phyloP scores from a whole-genome alignment of 2,888 invertebrate genomes.

The Nymphalis urticae region DNA sequence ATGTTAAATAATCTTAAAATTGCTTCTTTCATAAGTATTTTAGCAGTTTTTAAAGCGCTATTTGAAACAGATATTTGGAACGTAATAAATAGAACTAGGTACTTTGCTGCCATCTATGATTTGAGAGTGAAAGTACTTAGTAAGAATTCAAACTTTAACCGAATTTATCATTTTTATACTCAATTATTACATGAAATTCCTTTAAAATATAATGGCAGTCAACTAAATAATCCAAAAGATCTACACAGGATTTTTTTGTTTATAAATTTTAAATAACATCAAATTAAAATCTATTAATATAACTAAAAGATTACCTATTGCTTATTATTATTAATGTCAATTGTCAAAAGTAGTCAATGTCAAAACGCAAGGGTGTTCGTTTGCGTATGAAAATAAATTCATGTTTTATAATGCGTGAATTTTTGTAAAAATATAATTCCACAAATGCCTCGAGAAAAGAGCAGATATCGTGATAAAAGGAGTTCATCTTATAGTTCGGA shows the following conservation, averaged over 20 bases:
- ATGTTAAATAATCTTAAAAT: background rate
- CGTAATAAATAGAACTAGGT: background rate
- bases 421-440: background rate
- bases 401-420: background rate
- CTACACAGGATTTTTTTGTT: background rate
- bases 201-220: no score
- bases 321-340: background rate
- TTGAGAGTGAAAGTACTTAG: background rate
- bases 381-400: background rate
- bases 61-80: background rate
- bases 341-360: background rate
- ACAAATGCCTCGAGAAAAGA: conserved; percentile 73
- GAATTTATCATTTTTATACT: background rate
- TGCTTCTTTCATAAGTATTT: background rate
- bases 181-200: background rate
- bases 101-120: conserved; percentile 1
- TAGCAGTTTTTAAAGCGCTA: background rate
- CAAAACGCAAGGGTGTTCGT: background rate
- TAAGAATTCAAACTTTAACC: background rate
- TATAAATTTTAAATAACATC: background rate
- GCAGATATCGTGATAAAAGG: conserved; percentile 67
- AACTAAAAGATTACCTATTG: background rate
- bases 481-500: conserved; percentile 72
- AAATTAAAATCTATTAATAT: background rate
- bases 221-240: no score